A percentile compares a stretch with the other conserved stretches of the same genome.
Conservation (phyloP, 2,797 vertebrate species). For the Echeneis naucrates region DNA sequence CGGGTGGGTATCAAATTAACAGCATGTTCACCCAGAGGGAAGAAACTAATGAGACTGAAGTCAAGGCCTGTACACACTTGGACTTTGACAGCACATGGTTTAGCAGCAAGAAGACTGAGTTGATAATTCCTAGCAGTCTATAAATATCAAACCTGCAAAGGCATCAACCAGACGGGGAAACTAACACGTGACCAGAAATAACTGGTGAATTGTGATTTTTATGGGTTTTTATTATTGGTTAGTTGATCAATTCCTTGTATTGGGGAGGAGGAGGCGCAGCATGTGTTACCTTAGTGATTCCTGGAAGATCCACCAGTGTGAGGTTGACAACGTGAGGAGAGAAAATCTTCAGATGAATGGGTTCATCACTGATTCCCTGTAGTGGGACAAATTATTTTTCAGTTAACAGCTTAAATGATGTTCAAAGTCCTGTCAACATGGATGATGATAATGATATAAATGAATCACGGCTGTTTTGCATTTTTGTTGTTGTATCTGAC, state of each 20-base stretch:
- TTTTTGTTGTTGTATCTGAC: background rate
- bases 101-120: constrained; percentile 1
- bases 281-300: constrained; percentile 95
- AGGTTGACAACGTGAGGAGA: constrained; percentile 97
- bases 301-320: constrained; percentile 98
- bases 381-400: constrained; percentile 17
- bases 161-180: background rate
- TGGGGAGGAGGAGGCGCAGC: background rate
- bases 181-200: constrained; percentile 27
- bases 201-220: constrained; percentile 4
- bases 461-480: background rate
- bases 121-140: constrained; percentile 2
- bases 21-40: constrained; percentile 29
- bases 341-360: constrained; percentile 98
- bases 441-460: background rate
- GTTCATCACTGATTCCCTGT: constrained; percentile 97
- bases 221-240: background rate
- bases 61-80: constrained; percentile 37
- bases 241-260: constrained; percentile 60
- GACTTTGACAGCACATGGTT: constrained; percentile 18
- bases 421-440: background rate
- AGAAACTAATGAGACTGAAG: constrained; percentile 55
- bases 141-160: constrained; percentile 26
- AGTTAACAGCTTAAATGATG: background rate
- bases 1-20: constrained; percentile 39